These are phyloP conservation scores for Batillaria attramentaria DNA, from an alignment of 1,140 invertebrate species.

Conservation along the genomic window DNA sequence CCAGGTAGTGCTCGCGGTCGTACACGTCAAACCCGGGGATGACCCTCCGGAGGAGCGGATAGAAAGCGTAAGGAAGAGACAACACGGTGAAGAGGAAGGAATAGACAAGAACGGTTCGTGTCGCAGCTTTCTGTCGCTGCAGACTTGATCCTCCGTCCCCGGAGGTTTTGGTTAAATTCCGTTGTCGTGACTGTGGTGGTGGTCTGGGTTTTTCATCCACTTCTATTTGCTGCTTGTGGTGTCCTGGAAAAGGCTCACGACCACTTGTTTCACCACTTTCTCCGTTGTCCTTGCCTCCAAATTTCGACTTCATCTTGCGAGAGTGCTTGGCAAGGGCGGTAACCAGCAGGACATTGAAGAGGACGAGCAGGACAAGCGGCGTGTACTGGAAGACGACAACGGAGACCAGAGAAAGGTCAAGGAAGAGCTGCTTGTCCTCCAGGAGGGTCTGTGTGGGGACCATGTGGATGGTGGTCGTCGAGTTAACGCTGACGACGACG, in stretches of 20 bases:
- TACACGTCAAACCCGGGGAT: neutral
- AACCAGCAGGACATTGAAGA: neutral
- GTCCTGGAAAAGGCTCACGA: too few relatives aligned
- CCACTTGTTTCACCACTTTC: too few relatives aligned
- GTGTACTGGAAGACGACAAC: neutral
- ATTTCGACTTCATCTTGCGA: neutral
- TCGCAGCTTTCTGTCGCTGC: neutral
- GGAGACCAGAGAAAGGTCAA: neutral
- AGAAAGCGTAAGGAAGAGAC: neutral
- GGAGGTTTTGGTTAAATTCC: too few relatives aligned
- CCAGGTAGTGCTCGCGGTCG: neutral
- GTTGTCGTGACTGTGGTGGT: too few relatives aligned
- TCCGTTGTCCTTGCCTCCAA: neutral
- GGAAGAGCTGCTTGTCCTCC: neutral
- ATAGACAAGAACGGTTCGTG: neutral
- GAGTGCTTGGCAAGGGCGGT: neutral
- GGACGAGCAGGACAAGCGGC: neutral
- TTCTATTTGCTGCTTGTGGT: neutral
- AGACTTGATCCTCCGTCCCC: too few relatives aligned
- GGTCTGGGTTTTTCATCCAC: neutral
- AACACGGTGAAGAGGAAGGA: constrained; percentile 12
- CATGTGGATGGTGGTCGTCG: too few relatives aligned
- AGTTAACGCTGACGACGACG: too few relatives aligned
- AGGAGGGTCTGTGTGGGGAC: neutral
- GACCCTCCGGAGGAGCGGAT: neutral